Conservation (phyloP, 2,113 vertebrate genomes). For the Indicator indicator region DNA sequence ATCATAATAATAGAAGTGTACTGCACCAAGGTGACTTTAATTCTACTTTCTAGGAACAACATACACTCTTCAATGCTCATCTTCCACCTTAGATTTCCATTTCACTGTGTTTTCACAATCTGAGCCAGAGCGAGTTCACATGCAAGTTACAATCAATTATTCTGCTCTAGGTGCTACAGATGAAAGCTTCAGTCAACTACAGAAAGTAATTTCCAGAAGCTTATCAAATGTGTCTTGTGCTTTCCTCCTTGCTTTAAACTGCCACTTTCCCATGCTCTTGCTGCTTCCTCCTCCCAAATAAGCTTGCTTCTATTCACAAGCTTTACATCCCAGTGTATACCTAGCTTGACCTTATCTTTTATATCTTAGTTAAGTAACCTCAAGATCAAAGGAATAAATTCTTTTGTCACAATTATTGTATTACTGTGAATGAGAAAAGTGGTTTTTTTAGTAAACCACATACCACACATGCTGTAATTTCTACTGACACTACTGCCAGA, state of each 20-base stretch:
- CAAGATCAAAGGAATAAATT: not conserved
- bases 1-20: not conserved
- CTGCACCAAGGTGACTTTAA: not conserved
- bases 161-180: not conserved
- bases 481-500: not conserved
- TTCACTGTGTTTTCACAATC: not conserved
- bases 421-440: not conserved
- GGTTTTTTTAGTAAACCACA: not conserved
- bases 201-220: not conserved
- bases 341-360: not conserved
- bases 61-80: not conserved
- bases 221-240: not conserved
- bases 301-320: not conserved
- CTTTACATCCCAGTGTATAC: not conserved
- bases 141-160: fast-evolving
- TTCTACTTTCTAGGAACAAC: not conserved
- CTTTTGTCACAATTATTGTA: not conserved
- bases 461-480: not conserved
- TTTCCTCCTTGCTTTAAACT: not conserved
- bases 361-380: not conserved
- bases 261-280: not conserved
- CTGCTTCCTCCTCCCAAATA: not conserved
- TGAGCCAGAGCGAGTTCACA: not conserved
- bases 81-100: not conserved
- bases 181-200: not conserved